Base-by-base conservation (phyloP, 2,888 invertebrate genomes). In the Pammene aurita region DNA sequence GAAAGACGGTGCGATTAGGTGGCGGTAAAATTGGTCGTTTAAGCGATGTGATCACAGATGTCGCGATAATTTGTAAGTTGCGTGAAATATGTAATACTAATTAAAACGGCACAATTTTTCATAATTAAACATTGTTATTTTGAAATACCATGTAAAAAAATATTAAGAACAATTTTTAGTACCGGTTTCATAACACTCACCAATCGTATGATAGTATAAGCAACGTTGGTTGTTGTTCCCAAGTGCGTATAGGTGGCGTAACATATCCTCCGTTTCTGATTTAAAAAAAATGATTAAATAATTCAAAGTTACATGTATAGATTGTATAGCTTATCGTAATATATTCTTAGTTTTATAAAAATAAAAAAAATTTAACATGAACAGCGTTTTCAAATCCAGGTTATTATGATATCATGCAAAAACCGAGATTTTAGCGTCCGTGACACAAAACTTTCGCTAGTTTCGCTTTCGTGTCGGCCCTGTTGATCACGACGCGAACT, bases 371-470 rank as follows among this genome's bases (percentile, higher is more conserved):
- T n/a, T n/a, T n/a, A n/a, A n/a, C n/a, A n/a, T n/a, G n/a, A 16
- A 48, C 26, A 4, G 26, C 26, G 1, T 26, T 2, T 26, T 26
- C 26, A 26, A 2, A 26, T 26, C 26, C 4, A 26, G 26, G 2
- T 26, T 26, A 26, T 26, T 2, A 26, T 26, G 26, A 38, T 11
- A n/a, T 18, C 26, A 48, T 0, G 26, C 18, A 50, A 41, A 50
- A 18, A 7, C 11, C 5, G 10, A 41, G 9, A 13, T 48, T 13
- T 41, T 48, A 38, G 50, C n/a, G 50, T 35, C 50, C 52, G 7
- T 62, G 62, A 62, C 62, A 62, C 50, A 41, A 18, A 61, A 61
- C 50, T 50, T 61, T 61, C 61, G 61, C 61, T 61, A 61, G 13
- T 50, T 50, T 34, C 38, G 50, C 18, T 50, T 48, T 9, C 46